Conservation (phyloP, 2,113 vertebrate species). For the Stegostoma tigrinum region DNA sequence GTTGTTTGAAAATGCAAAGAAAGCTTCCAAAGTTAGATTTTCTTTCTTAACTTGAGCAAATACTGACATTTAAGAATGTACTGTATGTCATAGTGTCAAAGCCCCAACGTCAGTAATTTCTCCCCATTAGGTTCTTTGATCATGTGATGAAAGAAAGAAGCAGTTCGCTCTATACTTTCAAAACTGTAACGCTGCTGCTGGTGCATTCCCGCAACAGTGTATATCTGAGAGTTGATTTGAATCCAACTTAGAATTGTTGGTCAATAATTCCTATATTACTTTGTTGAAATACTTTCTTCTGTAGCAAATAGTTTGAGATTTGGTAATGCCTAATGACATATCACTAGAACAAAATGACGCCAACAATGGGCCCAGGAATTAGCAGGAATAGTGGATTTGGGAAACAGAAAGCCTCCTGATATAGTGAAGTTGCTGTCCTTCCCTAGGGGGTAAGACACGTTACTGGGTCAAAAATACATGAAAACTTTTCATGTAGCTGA, state of each 20-base stretch:
- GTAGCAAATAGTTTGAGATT: not conserved
- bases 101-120: not conserved
- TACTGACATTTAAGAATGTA: not conserved
- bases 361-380: not conserved
- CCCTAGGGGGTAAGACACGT: not conserved
- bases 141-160: slow-evolving; percentile 11
- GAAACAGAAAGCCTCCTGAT: not conserved
- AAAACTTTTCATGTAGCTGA: not conserved
- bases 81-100: not conserved
- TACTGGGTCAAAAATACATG: not conserved
- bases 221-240: not conserved
- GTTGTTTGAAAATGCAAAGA: not conserved
- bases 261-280: not conserved
- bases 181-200: not conserved
- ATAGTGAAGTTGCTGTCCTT: not conserved
- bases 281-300: not conserved
- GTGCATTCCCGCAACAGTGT: not conserved
- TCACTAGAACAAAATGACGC: not conserved
- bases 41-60: not conserved
- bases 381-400: not conserved
- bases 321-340: not conserved
- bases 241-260: not conserved
- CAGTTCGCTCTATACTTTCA: not conserved
- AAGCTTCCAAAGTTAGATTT: not conserved
- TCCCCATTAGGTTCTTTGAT: not conserved